Conservation (phyloP, 2,888 invertebrate species). For the Idaea aversata region DNA sequence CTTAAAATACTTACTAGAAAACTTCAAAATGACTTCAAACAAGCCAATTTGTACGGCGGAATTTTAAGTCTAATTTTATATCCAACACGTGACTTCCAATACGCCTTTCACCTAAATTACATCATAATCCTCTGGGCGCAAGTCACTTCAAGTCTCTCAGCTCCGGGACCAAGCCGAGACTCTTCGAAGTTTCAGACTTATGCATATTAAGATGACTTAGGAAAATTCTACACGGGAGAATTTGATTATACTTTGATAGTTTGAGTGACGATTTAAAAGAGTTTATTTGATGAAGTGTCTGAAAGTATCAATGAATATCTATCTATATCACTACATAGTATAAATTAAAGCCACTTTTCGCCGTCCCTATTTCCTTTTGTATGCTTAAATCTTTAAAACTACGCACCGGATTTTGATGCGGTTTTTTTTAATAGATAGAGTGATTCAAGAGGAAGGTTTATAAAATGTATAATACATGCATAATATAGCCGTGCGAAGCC, state of each 20-base stretch:
- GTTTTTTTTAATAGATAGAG: too few species aligned
- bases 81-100: background rate
- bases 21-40: too few species aligned
- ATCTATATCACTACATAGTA: too few species aligned
- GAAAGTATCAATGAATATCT: too few species aligned
- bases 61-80: background rate
- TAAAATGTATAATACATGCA: too few species aligned
- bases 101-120: background rate
- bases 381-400: too few species aligned
- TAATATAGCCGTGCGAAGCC: too few species aligned
- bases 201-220: constrained; percentile 3
- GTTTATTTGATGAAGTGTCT: background rate
- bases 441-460: too few species aligned
- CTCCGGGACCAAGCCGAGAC: background rate
- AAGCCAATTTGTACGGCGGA: background rate
- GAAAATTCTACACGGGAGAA: background rate
- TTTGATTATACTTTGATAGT: background rate
- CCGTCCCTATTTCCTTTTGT: too few species aligned
- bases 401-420: too few species aligned
- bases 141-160: background rate
- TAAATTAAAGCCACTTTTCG: too few species aligned
- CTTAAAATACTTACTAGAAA: too few species aligned
- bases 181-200: constrained; percentile 1
- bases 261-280: background rate
- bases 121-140: constrained; percentile 4